Percentiles rank a stretch among this genome's conserved stretches.
Evolutionary conservation across 2,888 invertebrate genomes (phyloP).

Genomic region (Agonum fuliginosum): DNA sequence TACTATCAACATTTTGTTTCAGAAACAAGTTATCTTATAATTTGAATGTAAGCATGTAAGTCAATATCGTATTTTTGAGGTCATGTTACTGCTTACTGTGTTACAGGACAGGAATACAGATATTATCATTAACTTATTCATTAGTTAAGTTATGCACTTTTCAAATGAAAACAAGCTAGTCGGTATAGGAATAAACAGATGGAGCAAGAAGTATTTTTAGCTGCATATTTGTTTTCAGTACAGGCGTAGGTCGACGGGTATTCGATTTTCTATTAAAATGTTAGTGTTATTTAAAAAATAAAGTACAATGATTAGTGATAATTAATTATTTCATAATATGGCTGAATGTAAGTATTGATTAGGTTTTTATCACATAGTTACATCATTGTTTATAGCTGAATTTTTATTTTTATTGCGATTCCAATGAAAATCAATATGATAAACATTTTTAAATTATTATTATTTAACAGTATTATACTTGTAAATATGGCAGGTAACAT

Average conservation of each 20-base stretch:
- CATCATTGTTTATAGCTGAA: no score
- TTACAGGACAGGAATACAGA: slow-evolving; percentile 6
- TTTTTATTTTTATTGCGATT: neutral
- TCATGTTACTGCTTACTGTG: no score
- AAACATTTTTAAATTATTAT: neutral
- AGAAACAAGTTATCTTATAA: neutral
- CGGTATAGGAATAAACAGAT: slow-evolving; percentile 38
- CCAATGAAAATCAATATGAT: neutral
- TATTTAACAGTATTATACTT: neutral
- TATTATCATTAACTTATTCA: slow-evolving; percentile 1
- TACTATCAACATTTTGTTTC: neutral
- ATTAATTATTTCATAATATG: slow-evolving; percentile 6
- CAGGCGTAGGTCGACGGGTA: neutral
- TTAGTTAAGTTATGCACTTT: neutral
- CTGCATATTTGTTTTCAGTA: slow-evolving; percentile 10
- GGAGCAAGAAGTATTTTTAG: slow-evolving; percentile 47
- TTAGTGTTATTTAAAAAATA: neutral
- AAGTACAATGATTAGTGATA: neutral
- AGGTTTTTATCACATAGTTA: neutral
- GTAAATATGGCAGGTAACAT: no score
- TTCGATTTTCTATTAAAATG: neutral
- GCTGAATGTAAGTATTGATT: slow-evolving; percentile 14
- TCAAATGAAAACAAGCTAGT: neutral
- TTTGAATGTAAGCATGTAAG: neutral
- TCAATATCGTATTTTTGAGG: neutral